Percentiles rank a stretch among this genome's conserved stretches.
These are phyloP conservation scores for Sesia bembeciformis DNA, from an alignment of 2,888 invertebrate genomes.

Conservation along the genomic window DNA sequence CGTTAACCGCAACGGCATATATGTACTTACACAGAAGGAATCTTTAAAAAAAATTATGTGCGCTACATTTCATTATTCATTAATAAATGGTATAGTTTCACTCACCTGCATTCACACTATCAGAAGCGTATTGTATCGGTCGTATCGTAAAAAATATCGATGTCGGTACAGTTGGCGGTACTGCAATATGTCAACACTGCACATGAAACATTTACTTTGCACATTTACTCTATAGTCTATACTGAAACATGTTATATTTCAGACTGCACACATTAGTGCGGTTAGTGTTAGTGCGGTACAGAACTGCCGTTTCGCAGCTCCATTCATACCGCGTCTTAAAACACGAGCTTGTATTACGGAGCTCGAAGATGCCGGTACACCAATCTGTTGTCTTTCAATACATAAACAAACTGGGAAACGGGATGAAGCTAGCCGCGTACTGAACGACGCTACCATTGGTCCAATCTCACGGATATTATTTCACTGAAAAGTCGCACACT, in stretches of 20 bases:
- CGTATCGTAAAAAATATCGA: neutral
- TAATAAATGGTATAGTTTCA: neutral
- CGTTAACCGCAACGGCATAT: too few relatives aligned
- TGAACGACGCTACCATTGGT: constrained; percentile 15
- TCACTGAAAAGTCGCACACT: neutral
- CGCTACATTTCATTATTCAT: too few relatives aligned
- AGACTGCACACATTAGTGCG: neutral
- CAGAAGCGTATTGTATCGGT: neutral
- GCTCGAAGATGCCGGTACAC: constrained; percentile 57
- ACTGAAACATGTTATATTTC: neutral
- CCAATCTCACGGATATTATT: neutral
- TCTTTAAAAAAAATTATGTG: too few relatives aligned
- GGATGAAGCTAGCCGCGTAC: constrained; percentile 57
- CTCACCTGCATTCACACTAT: constrained; percentile 3
- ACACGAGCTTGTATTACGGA: constrained; percentile 39
- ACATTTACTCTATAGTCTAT: constrained; percentile 2
- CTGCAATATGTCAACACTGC: constrained; percentile 40
- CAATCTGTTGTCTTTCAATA: constrained; percentile 70
- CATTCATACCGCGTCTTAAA: constrained; percentile 50
- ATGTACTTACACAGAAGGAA: too few relatives aligned
- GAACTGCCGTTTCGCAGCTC: constrained; percentile 28
- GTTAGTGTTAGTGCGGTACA: neutral
- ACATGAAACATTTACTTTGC: constrained; percentile 32
- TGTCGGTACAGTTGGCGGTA: neutral
- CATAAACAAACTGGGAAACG: constrained; percentile 66